Evolutionary conservation across 2,113 vertebrate genomes (phyloP).

Genomic region (Bubo blakistoni): DNA sequence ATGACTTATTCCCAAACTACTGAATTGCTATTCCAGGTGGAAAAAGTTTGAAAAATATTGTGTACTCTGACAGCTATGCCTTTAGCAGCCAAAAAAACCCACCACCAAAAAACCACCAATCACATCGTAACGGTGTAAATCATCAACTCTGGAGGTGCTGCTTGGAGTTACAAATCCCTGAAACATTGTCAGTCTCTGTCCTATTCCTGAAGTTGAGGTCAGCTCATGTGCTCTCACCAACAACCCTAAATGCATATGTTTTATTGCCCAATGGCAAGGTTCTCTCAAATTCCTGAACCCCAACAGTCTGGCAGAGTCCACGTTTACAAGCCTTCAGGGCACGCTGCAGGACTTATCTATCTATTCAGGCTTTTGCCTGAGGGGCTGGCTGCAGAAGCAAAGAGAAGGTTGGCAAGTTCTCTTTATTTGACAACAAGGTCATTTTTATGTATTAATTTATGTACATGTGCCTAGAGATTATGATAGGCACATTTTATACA

Average conservation of each 20-base stretch:
- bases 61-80: not conserved
- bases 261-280: not conserved
- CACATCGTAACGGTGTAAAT: not conserved
- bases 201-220: not conserved
- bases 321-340: not conserved
- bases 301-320: not conserved
- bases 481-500: not conserved
- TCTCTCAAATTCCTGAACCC: not conserved
- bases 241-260: not conserved
- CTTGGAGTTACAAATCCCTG: not conserved
- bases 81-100: not conserved
- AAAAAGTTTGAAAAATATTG: not conserved
- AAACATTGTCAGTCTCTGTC: not conserved
- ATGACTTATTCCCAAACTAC: not conserved
- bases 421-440: not conserved
- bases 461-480: not conserved
- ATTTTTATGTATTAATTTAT: constrained; percentile 43
- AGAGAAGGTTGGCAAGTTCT: not conserved
- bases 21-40: not conserved
- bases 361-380: constrained; percentile 30
- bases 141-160: not conserved
- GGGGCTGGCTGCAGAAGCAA: not conserved
- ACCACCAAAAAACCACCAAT: too few species aligned
- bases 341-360: constrained; percentile 19
- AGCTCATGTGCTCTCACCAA: not conserved